Evolutionary conservation across 2,113 vertebrate species (phyloP), one percentile per base, ranked within the genome.

Genomic region (Malurus cyaneus): DNA sequence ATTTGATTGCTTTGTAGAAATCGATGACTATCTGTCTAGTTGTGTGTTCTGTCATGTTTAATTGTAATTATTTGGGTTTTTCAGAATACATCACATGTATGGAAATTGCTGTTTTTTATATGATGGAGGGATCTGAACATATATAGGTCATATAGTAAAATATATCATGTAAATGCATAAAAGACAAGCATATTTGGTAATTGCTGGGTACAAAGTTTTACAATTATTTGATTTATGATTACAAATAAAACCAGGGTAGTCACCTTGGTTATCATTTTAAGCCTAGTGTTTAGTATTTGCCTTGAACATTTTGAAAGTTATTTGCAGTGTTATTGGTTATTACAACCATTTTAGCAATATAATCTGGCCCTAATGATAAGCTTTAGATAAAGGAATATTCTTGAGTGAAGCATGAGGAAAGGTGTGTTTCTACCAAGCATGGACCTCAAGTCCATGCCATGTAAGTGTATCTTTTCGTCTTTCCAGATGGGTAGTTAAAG

Each of bases 381-480:
- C 15, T 52, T 50, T 70, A n/a, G 24, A 39, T 88, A 73, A 78
- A 41, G 47, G 18, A 44, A 13, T 53, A 19, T 36, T 72, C 15
- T 44, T 56, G 44, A 34, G 21, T 67, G 41, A 88, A 57, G 29
- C 4, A 3, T 85, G 29, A 12, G 42, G 44, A 71, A 52, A 60
- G 62, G 26, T 87, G 46, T 82, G 12, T 85, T 80, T 84, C 52
- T 81, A 80, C 9, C 12, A 59, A 81, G 34, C 42, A 39, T 20
- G 56, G 47, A 69, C 41, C 32, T 96, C n/a, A 59, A 23, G n/a
- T 39, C 50, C 20, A 3, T 59, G 44, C 71, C 71, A 34, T 80
- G 66, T 79, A 78, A 76, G 39, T 82, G 66, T 67, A 88, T 89
- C 36, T 93, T 92, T 96, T 84, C 39, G 28, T 83, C 7, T 94